Evolutionary conservation across 2,113 vertebrate species (phyloP).

Genomic region (Rhabdornis inornatus): DNA sequence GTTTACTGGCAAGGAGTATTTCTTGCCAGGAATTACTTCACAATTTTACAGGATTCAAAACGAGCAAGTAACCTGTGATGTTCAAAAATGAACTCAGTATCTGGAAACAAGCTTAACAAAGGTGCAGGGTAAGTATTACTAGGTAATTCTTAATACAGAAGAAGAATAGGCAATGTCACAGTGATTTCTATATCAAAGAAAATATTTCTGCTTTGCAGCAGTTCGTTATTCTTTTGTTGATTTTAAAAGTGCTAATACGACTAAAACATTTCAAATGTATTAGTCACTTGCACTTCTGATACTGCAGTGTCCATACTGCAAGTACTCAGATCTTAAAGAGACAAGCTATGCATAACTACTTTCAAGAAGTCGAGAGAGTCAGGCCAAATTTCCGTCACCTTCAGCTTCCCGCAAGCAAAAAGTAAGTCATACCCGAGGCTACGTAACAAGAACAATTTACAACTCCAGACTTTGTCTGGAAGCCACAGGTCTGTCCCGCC

Average conservation of each 20-base stretch:
- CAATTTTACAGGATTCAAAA: neutral
- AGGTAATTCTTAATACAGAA: neutral
- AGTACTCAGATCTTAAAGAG: neutral
- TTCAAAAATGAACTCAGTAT: neutral
- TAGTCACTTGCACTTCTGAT: neutral
- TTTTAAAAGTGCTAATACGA: neutral
- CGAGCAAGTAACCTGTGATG: neutral
- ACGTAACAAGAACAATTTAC: neutral
- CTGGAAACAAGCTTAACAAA: neutral
- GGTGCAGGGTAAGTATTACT: neutral
- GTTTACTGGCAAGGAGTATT: neutral
- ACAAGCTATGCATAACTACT: rapidly evolving
- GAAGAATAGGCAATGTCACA: rapidly evolving
- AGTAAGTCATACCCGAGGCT: neutral
- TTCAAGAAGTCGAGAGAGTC: neutral
- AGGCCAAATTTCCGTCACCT: neutral
- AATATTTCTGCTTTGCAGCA: neutral
- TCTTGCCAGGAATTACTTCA: neutral
- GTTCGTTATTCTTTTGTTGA: neutral
- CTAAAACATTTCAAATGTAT: neutral
- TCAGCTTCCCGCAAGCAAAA: neutral
- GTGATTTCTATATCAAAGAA: neutral
- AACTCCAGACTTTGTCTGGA: neutral
- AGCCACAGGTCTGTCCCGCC: neutral
- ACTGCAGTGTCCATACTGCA: neutral